phyloP scores from a whole-genome alignment of 2,888 invertebrate species.

The Hyles lineata region DNA sequence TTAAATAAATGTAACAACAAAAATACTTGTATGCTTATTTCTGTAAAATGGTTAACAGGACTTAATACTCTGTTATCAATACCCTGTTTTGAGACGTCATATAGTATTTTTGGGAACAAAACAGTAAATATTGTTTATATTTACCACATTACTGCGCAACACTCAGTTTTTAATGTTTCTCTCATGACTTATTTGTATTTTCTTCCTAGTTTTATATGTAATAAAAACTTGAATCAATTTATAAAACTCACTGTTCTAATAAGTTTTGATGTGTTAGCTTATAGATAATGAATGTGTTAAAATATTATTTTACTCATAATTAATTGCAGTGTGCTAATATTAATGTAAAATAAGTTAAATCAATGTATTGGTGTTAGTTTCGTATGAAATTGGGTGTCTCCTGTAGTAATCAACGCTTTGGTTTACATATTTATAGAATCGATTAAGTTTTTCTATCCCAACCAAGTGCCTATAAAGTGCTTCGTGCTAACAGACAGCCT shows the following conservation, averaged over 20 bases:
- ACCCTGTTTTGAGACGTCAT: too few relatives aligned
- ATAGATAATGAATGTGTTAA: neutral
- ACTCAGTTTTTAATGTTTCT: neutral
- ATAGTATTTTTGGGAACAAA: too few relatives aligned
- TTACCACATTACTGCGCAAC: neutral
- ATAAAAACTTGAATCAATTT: neutral
- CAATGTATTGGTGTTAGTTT: conserved; percentile 57
- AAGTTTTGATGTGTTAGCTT: conserved; percentile 15
- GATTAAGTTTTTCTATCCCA: too few relatives aligned
- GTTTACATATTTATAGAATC: neutral
- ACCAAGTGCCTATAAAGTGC: too few relatives aligned
- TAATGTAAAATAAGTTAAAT: conserved; percentile 40
- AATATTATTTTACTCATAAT: neutral
- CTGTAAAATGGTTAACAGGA: too few relatives aligned
- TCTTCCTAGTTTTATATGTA: neutral
- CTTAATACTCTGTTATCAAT: too few relatives aligned
- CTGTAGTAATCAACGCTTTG: conserved; percentile 49
- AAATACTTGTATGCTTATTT: too few relatives aligned
- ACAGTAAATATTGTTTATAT: neutral
- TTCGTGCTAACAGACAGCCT: too few relatives aligned
- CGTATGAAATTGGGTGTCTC: conserved; percentile 50
- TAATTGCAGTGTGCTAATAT: neutral
- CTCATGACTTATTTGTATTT: neutral
- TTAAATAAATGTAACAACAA: too few relatives aligned
- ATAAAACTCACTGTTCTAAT: neutral